Base-by-base conservation (phyloP, 2,797 vertebrate genomes). In the Adrianichthys oophorus region DNA sequence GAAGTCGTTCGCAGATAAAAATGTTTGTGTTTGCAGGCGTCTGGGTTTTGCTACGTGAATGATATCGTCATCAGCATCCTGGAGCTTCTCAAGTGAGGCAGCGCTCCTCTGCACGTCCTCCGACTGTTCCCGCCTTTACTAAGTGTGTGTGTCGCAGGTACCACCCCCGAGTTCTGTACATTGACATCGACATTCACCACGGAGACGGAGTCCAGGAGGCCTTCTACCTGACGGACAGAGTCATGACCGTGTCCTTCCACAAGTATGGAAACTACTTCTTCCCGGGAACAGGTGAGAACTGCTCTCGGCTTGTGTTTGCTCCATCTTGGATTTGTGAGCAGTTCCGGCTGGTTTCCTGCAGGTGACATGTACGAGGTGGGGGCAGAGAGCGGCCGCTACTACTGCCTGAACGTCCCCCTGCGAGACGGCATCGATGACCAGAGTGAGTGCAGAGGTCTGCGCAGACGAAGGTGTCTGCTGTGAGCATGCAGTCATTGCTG, bases 231-330 rank as follows among this genome's bases (percentile, higher is more conserved):
- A 99, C 97, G 0, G 97, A 99, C 87, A 88, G 97, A 1, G 97
- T 99, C 80, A 99, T 99, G 97, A 99, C 97, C 0, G 97, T 99
- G 54, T 98, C 97, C 29, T 99, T 99, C 79, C 97, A 98, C 87
- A 98, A 99, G 86, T 99, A 99, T 0, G 97, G 97, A 42, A 98
- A 99, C 90, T 99, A 99, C 70, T 98, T 98, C 80, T 99, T 99
- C 23, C 97, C 97, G 47, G 97, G 97, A 23, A 99, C 97, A 82
- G 97, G 97, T 98, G 40, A 26, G 52, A 10, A 41, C 21, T 8
- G 45, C 23, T 52, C 46, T 5, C 15, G 24, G 7, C 19, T 19
- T 23, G 6, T 24, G 1, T 4, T 1, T 0, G 17, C 29, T 50
- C 26, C 26, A 5, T 29, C 26, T 29, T 29, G 26, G 26, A 29